Conservation (phyloP, 2,113 vertebrate genomes). For the Lepidothrix coronata region DNA sequence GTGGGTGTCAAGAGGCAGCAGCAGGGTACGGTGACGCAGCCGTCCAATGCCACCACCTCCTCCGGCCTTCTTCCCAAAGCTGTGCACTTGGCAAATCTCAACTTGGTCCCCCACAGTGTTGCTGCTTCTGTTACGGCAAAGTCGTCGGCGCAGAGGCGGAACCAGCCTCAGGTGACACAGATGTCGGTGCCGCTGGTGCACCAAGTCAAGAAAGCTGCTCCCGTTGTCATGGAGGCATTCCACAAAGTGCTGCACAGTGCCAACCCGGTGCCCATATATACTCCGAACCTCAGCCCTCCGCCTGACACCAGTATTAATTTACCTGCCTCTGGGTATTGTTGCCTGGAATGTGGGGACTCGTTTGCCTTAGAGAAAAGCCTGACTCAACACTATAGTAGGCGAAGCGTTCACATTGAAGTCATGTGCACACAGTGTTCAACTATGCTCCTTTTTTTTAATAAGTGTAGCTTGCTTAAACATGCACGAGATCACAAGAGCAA, state of each 20-base stretch:
- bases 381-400: constrained; percentile 85
- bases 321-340: constrained; percentile 88
- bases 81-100: constrained; percentile 94
- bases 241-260: constrained; percentile 86
- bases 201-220: constrained; percentile 86
- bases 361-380: constrained; percentile 94
- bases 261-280: constrained; percentile 90
- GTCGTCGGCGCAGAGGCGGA: constrained; percentile 74
- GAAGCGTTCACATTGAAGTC: constrained; percentile 93
- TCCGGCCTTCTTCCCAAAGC: constrained; percentile 90
- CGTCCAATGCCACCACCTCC: constrained; percentile 22
- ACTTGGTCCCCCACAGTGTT: constrained; percentile 94
- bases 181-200: constrained; percentile 90
- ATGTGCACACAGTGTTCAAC: constrained; percentile 90
- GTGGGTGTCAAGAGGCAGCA: constrained; percentile 48
- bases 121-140: constrained; percentile 87
- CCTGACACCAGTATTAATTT: constrained; percentile 83
- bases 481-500: constrained; percentile 91
- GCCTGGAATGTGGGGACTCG: constrained; percentile 92
- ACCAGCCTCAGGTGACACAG: constrained; percentile 74
- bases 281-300: constrained; percentile 89
- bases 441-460: constrained; percentile 92
- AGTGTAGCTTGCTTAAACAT: constrained; percentile 91
- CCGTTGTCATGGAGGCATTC: constrained; percentile 82
- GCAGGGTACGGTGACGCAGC: constrained; percentile 29